phyloP scores from a whole-genome alignment of 2,113 vertebrate genomes.

The Chrysochloris asiatica region DNA sequence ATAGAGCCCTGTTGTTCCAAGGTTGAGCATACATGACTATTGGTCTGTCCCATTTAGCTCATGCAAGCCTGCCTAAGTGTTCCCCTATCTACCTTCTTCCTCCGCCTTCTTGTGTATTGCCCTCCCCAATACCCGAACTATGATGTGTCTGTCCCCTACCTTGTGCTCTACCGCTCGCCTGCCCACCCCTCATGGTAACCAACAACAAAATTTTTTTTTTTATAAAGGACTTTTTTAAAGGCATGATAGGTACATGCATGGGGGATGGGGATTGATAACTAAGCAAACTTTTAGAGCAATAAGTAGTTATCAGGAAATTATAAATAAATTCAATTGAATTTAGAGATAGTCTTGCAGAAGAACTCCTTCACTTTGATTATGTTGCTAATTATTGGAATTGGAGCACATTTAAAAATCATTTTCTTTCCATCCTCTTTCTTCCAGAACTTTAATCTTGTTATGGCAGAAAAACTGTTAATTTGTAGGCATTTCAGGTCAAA shows the following conservation, averaged over 20 bases:
- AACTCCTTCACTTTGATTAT: conserved; percentile 16
- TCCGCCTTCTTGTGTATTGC: no score
- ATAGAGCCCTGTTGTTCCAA: no score
- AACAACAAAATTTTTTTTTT: no score
- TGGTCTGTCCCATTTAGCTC: no score
- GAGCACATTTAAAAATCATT: conserved; percentile 18
- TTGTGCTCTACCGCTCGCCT: no score
- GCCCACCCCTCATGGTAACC: no score
- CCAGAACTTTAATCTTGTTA: conserved; percentile 6
- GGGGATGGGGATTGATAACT: background rate
- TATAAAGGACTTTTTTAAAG: background rate
- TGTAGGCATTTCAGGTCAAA: no score
- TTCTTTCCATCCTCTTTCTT: background rate
- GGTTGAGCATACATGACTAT: no score
- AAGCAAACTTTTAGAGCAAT: background rate
- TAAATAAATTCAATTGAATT: background rate
- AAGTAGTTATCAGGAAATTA: background rate
- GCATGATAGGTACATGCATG: background rate
- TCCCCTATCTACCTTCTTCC: no score
- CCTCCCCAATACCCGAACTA: no score
- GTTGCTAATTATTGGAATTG: conserved; percentile 10
- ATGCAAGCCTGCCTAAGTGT: no score
- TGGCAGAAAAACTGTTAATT: background rate
- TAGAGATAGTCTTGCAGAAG: background rate
- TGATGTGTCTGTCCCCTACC: no score